Conservation (phyloP, 2,888 invertebrate species). For the Xestoiulus laeticollis region DNA sequence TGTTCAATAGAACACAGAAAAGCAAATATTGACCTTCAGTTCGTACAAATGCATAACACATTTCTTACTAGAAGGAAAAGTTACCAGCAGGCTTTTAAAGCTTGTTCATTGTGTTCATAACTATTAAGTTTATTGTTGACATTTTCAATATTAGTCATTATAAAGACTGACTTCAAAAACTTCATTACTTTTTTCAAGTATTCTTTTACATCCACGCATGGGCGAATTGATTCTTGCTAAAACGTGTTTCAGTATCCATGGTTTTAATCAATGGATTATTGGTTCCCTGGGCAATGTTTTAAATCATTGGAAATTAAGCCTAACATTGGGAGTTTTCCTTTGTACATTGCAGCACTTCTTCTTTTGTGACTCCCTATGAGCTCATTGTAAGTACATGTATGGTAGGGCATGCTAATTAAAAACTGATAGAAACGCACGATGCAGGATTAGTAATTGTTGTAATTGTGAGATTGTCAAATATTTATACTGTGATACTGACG, state of each 20-base stretch:
- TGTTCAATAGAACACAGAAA: not conserved
- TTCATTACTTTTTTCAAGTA: not conserved
- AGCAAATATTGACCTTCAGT: not conserved
- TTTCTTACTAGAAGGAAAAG: not conserved
- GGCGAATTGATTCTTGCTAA: not conserved
- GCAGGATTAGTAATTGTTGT: constrained; percentile 15
- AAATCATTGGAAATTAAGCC: not conserved
- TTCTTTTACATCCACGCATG: not conserved
- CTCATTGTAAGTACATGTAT: too few relatives aligned
- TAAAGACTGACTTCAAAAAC: not conserved
- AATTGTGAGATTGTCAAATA: not conserved
- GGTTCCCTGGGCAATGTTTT: constrained; percentile 13
- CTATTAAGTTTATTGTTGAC: not conserved
- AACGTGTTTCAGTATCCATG: constrained; percentile 13
- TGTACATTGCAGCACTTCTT: not conserved
- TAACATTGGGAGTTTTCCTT: not conserved
- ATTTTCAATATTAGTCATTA: too few relatives aligned
- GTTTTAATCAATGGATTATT: constrained; percentile 8
- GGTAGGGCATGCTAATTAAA: not conserved
- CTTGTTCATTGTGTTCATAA: not conserved
- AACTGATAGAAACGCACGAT: not conserved
- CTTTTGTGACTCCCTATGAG: not conserved
- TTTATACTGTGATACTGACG: not conserved
- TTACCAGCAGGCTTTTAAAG: not conserved
- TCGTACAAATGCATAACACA: too few relatives aligned